A percentile compares a stretch with the other conserved stretches of the same genome.
phyloP scores from a whole-genome alignment of 2,113 vertebrate species.

The Gymnogyps californianus region DNA sequence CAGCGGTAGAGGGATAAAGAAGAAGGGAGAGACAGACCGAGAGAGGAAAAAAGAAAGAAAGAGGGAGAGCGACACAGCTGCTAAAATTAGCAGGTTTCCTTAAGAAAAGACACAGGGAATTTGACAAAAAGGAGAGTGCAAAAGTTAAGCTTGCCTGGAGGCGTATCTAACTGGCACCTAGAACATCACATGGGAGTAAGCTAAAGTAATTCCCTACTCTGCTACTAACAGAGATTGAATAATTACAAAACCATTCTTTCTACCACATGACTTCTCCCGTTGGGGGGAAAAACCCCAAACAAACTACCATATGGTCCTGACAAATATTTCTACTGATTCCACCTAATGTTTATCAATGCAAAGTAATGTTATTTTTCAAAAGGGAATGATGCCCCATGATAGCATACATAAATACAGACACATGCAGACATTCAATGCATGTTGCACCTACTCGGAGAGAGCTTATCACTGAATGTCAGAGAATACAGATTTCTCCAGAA shows the following conservation, averaged over 20 bases:
- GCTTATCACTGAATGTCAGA: neutral
- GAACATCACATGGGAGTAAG: neutral
- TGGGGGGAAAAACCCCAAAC: neutral
- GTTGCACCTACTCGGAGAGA: constrained; percentile 34
- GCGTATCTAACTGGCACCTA: neutral
- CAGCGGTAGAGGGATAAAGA: neutral
- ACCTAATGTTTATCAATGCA: constrained; percentile 23
- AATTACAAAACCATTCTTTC: neutral
- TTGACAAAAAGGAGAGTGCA: neutral
- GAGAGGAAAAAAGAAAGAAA: neutral
- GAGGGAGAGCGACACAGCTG: neutral
- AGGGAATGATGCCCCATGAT: neutral
- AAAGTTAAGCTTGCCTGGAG: neutral
- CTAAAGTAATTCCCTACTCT: constrained; percentile 8
- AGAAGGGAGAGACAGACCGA: neutral
- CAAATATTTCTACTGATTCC: constrained; percentile 37
- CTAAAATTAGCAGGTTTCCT: constrained; percentile 8
- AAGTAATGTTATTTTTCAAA: constrained; percentile 45
- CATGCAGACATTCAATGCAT: neutral
- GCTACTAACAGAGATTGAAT: constrained; percentile 7
- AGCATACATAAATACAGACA: constrained; percentile 42
- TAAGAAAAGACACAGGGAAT: neutral
- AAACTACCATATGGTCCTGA: neutral
- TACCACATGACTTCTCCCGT: neutral
- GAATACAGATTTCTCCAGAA: constrained; percentile 43